Evolutionary conservation across 2,888 invertebrate genomes (phyloP).

Genomic region (Luperina testacea): DNA sequence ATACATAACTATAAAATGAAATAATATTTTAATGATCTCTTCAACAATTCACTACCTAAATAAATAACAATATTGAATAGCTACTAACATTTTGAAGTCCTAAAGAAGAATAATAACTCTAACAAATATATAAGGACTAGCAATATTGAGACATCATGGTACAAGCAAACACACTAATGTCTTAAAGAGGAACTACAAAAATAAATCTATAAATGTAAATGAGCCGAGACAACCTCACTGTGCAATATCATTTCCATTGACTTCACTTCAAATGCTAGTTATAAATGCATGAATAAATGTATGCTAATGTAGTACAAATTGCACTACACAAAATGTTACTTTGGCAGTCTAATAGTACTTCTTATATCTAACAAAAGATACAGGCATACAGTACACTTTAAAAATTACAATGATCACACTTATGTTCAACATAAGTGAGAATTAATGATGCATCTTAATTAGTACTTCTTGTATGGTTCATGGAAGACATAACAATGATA

Average conservation of each 20-base stretch:
- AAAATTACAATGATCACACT: conserved; percentile 44
- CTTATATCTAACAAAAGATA: conserved; percentile 34
- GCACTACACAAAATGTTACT: conserved; percentile 40
- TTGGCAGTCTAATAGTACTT: conserved; percentile 59
- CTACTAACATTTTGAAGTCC: conserved; percentile 51
- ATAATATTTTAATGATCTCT: conserved; percentile 64
- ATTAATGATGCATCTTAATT: conserved; percentile 67
- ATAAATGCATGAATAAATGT: conserved; percentile 62
- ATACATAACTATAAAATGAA: conserved; percentile 48
- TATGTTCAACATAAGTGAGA: conserved; percentile 53
- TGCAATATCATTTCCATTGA: conserved; percentile 50
- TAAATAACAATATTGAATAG: conserved; percentile 66
- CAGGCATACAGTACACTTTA: conserved; percentile 38
- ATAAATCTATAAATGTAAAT: conserved; percentile 57
- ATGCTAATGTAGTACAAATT: conserved; percentile 21
- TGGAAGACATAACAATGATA: conserved; percentile 75
- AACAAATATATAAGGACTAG: conserved; percentile 69
- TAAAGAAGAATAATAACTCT: conserved; percentile 50
- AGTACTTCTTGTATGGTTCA: conserved; percentile 66
- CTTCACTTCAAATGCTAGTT: conserved; percentile 50
- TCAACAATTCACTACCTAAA: conserved; percentile 63
- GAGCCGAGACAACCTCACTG: conserved; percentile 39
- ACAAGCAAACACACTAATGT: conserved; percentile 63
- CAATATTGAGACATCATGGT: conserved; percentile 63
- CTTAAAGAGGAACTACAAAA: conserved; percentile 67